Evolutionary conservation across 2,888 invertebrate species (phyloP).

Genomic region (Ashinkailepas kermadecensis): DNA sequence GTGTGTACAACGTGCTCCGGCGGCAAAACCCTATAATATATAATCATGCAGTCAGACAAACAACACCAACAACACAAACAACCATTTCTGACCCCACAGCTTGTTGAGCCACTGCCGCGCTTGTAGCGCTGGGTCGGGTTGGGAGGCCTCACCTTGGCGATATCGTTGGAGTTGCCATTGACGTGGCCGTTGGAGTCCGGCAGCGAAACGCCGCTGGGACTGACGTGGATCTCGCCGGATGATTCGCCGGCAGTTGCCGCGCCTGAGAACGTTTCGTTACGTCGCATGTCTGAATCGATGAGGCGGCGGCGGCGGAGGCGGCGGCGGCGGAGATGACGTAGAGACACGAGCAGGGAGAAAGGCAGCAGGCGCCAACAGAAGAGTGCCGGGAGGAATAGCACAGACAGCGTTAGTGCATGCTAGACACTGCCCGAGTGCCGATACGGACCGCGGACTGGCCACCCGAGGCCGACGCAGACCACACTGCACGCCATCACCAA

Average conservation of each 20-base stretch:
- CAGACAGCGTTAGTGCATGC: neutral
- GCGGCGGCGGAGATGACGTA: neutral
- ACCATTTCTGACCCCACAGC: too few species aligned
- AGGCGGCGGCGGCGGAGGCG: neutral
- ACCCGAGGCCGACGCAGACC: neutral
- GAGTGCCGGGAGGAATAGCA: too few species aligned
- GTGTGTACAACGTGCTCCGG: too few species aligned
- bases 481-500: too few species aligned
- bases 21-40: too few species aligned
- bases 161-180: conserved; percentile 13
- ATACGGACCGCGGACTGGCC: neutral
- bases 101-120: too few species aligned
- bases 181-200: conserved; percentile 9
- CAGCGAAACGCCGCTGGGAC: conserved; percentile 21
- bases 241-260: neutral
- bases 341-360: neutral
- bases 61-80: too few species aligned
- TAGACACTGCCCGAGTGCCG: neutral
- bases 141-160: neutral
- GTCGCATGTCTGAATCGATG: neutral
- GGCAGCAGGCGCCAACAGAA: too few species aligned
- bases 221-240: neutral
- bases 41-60: too few species aligned
- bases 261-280: conserved; percentile 12
- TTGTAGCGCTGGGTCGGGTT: too few species aligned